phyloP scores from a whole-genome alignment of 2,888 invertebrate species.

The Caenorhabditis sp. region DNA sequence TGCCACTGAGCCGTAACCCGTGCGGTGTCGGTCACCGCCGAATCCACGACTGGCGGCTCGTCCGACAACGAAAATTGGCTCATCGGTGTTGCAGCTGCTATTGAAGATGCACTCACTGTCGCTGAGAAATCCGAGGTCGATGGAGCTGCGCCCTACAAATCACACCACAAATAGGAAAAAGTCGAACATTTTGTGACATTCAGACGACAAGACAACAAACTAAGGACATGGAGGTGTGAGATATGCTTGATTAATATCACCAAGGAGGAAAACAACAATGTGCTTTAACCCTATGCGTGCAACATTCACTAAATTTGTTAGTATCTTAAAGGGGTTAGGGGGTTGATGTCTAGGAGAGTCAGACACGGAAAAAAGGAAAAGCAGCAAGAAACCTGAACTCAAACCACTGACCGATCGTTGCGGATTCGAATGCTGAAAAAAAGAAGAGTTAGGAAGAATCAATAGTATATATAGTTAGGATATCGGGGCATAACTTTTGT shows the following conservation, averaged over 20 bases:
- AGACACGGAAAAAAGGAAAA: conserved; percentile 6
- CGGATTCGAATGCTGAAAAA: conserved; percentile 70
- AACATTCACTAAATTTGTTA: conserved; percentile 8
- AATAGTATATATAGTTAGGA: neutral
- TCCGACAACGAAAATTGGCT: conserved; percentile 8
- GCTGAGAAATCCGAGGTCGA: conserved; percentile 23
- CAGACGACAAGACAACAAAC: neutral
- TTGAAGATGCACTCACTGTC: conserved; percentile 13
- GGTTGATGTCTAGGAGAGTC: neutral
- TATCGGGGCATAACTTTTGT: too few species aligned
- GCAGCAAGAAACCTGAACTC: conserved; percentile 39
- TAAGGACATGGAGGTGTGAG: too few species aligned
- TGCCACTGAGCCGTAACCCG: conserved; percentile 36
- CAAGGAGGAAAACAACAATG: neutral
- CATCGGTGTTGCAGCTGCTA: neutral
- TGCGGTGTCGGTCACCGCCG: neutral
- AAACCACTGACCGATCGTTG: conserved; percentile 68
- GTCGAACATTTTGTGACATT: neutral
- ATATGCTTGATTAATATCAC: neutral
- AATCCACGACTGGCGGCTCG: neutral
- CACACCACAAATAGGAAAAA: neutral
- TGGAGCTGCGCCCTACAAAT: conserved; percentile 15
- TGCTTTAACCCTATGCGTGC: neutral
- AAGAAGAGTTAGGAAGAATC: neutral
- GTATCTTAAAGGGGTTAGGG: neutral